Evolutionary conservation across 2,113 vertebrate genomes (phyloP).

Genomic region (Pica pica): DNA sequence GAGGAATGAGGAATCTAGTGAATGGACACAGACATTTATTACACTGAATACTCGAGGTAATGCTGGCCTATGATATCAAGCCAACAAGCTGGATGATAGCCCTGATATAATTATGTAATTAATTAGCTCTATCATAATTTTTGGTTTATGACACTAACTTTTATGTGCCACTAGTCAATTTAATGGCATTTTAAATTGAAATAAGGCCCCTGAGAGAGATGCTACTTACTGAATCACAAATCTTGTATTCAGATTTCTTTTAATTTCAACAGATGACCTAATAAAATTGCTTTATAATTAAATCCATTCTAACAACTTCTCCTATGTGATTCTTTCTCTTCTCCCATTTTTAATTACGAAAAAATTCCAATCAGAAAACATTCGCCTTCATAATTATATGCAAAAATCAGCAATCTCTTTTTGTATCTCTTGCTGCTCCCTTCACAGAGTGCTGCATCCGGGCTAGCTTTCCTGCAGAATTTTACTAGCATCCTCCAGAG

Average conservation of each 20-base stretch:
- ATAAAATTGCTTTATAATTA: slow-evolving; percentile 63
- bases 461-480: not conserved
- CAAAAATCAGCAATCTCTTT: not conserved
- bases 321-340: not conserved
- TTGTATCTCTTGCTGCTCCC: not conserved
- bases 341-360: not conserved
- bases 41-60: not conserved
- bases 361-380: slow-evolving; percentile 14
- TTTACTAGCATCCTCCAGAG: not conserved
- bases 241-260: slow-evolving; percentile 42
- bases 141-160: slow-evolving; percentile 55
- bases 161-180: slow-evolving; percentile 43
- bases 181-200: slow-evolving; percentile 65
- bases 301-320: slow-evolving; percentile 9
- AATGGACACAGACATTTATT: not conserved
- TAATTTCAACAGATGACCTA: slow-evolving; percentile 64
- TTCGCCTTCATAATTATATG: not conserved
- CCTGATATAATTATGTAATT: slow-evolving; percentile 42
- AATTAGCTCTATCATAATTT: slow-evolving; percentile 59
- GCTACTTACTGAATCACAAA: slow-evolving; percentile 34
- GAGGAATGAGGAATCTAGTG: slow-evolving; percentile 7
- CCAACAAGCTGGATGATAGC: not conserved
- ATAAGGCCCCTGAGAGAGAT: slow-evolving; percentile 33
- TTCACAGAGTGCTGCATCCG: not conserved
- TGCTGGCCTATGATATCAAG: not conserved